phyloP scores from a whole-genome alignment of 2,113 vertebrate genomes.

The Nannobrachium achirus region DNA sequence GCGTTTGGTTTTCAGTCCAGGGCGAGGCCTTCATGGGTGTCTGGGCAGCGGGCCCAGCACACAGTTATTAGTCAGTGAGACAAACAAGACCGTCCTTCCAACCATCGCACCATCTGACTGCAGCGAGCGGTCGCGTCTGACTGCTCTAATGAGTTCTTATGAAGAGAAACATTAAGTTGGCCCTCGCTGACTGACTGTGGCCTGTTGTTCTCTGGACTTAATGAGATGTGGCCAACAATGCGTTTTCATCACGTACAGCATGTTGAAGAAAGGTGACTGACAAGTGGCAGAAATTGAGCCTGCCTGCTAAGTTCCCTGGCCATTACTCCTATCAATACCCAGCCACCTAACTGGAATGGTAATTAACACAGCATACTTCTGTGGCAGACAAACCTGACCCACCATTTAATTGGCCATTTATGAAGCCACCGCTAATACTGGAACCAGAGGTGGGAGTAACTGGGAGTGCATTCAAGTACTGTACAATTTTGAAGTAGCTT shows the following conservation, averaged over 20 bases:
- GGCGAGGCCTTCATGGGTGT: conserved; percentile 58
- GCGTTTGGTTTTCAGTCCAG: conserved; percentile 31
- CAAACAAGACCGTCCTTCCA: conserved; percentile 60
- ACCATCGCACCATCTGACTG: conserved; percentile 70
- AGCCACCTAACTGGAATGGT: conserved; percentile 63
- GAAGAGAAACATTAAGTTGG: conserved; percentile 70
- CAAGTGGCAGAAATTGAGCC: conserved; percentile 28
- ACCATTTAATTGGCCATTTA: conserved; percentile 35
- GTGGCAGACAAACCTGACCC: conserved; percentile 26
- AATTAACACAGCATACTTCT: conserved; percentile 59
- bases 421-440: conserved; percentile 25
- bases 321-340: conserved; percentile 39
- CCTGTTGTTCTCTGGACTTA: conserved; percentile 64
- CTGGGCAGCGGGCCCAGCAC: conserved; percentile 70
- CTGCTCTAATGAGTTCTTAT: conserved; percentile 76
- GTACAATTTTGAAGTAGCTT: too few relatives aligned
- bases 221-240: conserved; percentile 72
- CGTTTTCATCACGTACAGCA: conserved; percentile 48
- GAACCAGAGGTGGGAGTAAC: not conserved
- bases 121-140: conserved; percentile 69
- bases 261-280: conserved; percentile 47
- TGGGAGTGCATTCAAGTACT: too few relatives aligned
- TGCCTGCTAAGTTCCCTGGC: conserved; percentile 39
- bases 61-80: conserved; percentile 73
- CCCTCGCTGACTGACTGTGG: conserved; percentile 44